These are phyloP conservation scores for Strigamia maritima DNA, from an alignment of 2,888 invertebrate genomes.

Conservation along the genomic window DNA sequence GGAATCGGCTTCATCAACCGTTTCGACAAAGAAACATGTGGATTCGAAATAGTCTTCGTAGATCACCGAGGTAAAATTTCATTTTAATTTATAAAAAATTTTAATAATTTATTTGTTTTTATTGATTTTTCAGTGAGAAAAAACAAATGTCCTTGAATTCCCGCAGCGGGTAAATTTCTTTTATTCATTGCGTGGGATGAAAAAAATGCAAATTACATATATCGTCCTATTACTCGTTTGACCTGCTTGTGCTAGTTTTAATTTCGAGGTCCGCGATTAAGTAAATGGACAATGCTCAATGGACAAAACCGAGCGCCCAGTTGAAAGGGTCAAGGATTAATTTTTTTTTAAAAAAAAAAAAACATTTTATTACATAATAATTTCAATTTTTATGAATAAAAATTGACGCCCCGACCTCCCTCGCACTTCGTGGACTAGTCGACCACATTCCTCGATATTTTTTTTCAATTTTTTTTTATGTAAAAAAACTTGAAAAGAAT, in stretches of 20 bases:
- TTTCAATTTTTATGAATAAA: too few relatives aligned
- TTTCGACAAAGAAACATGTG: conserved; percentile 66
- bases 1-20: conserved; percentile 52
- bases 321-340: neutral
- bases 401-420: too few relatives aligned
- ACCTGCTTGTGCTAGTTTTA: neutral
- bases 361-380: neutral
- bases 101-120: neutral
- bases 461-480: neutral
- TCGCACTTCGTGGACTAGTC: neutral
- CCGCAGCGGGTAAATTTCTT: neutral
- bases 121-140: neutral
- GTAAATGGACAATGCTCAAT: conserved; percentile 4
- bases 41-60: conserved; percentile 76
- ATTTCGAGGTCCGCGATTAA: neutral
- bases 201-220: neutral
- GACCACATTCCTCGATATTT: neutral
- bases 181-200: neutral
- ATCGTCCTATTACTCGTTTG: neutral
- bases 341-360: neutral
- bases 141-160: neutral
- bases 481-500: neutral
- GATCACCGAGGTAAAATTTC: conserved; percentile 59
- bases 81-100: neutral
- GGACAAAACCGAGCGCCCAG: neutral